A percentile compares a stretch with the other conserved stretches of the same genome.
Evolutionary conservation across 2,113 vertebrate genomes (phyloP).

Genomic region (Rhinopithecus roxellana): DNA sequence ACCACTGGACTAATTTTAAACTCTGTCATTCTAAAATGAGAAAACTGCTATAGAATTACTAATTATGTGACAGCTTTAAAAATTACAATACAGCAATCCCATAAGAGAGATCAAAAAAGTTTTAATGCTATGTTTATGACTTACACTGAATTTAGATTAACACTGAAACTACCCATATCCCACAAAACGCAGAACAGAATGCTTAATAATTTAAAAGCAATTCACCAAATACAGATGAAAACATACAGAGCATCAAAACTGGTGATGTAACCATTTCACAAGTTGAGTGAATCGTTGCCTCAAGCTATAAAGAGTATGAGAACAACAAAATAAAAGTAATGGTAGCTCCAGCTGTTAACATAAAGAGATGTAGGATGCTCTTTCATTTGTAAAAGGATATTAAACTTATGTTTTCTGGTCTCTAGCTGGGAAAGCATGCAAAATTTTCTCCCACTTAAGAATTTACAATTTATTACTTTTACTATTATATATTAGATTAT

Average conservation of each 20-base stretch:
- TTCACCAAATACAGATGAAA: slow-evolving; percentile 61
- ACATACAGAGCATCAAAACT: slow-evolving; percentile 58
- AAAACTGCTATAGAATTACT: not conserved
- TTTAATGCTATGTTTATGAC: slow-evolving; percentile 44
- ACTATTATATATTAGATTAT: not conserved
- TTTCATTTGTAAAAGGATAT: slow-evolving; percentile 62
- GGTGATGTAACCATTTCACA: slow-evolving; percentile 41
- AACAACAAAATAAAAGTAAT: slow-evolving; percentile 74
- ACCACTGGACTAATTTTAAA: not conserved
- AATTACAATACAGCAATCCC: not conserved
- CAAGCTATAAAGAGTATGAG: slow-evolving; percentile 54
- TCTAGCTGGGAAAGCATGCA: not conserved
- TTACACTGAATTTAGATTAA: slow-evolving; percentile 53
- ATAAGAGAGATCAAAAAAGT: not conserved
- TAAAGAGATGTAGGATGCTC: slow-evolving; percentile 46
- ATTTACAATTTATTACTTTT: not conserved
- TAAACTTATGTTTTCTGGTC: not conserved
- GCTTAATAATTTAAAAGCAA: slow-evolving; percentile 72
- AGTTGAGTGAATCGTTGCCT: slow-evolving; percentile 60
- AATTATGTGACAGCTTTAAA: not conserved
- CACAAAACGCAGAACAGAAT: not conserved
- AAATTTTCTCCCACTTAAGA: not conserved
- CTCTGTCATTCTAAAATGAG: not conserved
- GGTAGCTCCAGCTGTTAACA: slow-evolving; percentile 42
- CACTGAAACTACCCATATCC: slow-evolving; percentile 51